Evolutionary conservation across 2,113 vertebrate genomes (phyloP).

Genomic region (Athene noctua): DNA sequence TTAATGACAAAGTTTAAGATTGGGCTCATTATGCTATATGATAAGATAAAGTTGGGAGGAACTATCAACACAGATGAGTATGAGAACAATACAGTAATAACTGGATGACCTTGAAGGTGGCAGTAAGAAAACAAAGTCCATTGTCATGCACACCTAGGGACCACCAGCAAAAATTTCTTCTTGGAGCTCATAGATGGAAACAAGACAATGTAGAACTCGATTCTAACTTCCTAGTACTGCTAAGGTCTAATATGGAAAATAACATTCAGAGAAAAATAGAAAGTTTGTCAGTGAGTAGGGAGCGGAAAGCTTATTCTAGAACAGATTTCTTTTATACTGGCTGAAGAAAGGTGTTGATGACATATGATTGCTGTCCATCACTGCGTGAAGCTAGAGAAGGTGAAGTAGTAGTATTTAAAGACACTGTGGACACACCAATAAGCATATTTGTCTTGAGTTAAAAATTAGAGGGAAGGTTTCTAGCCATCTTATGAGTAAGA

Average conservation of each 20-base stretch:
- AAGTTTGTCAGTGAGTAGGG: neutral
- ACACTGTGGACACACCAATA: accelerated
- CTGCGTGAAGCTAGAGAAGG: neutral
- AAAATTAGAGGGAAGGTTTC: neutral
- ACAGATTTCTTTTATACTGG: neutral
- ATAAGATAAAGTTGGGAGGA: neutral
- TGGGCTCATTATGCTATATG: neutral
- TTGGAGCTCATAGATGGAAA: neutral
- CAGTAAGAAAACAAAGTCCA: neutral
- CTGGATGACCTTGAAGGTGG: neutral
- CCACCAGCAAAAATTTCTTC: neutral
- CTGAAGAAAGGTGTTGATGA: neutral
- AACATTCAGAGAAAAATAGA: neutral
- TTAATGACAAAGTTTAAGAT: neutral
- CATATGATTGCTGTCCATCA: neutral
- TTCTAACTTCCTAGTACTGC: neutral
- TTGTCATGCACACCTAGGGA: neutral
- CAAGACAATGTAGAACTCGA: accelerated
- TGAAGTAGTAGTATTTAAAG: neutral
- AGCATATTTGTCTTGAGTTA: neutral
- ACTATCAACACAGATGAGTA: neutral
- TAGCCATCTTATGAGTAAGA: neutral
- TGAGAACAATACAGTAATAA: neutral
- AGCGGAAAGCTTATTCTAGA: neutral
- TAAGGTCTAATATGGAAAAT: neutral